Base-by-base conservation (phyloP, 2,888 invertebrate genomes). In the Teleiodes luculella region DNA sequence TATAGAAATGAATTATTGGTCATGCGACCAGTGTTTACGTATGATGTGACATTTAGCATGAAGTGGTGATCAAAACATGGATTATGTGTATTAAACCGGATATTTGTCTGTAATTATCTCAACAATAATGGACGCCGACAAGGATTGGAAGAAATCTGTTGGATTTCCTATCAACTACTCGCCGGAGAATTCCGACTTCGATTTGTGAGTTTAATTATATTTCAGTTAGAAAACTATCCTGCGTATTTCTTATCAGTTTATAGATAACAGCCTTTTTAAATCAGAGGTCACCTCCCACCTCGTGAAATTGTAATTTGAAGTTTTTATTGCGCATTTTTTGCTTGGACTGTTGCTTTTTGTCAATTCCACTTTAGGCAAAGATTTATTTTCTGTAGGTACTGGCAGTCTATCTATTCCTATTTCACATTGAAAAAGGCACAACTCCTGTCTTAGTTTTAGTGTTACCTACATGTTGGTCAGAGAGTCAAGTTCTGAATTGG, bases 141-240 rank as follows among this genome's bases (percentile, higher is more conserved):
- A 79, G 45, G 89, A 90, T 59, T 91, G 91, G 90, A 91, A 89
- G 69, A 82, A 79, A 56, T 79, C 80, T 51, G 70, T 90, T 50
- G 90, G 90, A 8, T 86, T 91, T 57, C 80, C 86, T 46, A 90
- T 90, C 54, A 91, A 90, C 69, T 90, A 84, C 61, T 79, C 81
- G 58, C 87, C 90, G 2, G 83, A 76, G 55, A 86, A 83, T 57
- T 86, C 88, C 0, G 91, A 90, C 24, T 90, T 90, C 57, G 91
- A 91, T 62, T 76, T 76, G 88, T 89, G 68, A 86, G 88, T 85
- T 18, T 20, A 30, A 6, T 46, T 31, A 16, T 14, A 10, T 1
- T 5, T 3, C 0, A n/a, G 1, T 46, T 46, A 1, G 6, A 4
- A 37, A 14, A 6, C 14, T 3, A 13, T 37, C 3, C 7, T 6